phyloP scores from a whole-genome alignment of 2,888 invertebrate species.

The Oscheius sp. region DNA sequence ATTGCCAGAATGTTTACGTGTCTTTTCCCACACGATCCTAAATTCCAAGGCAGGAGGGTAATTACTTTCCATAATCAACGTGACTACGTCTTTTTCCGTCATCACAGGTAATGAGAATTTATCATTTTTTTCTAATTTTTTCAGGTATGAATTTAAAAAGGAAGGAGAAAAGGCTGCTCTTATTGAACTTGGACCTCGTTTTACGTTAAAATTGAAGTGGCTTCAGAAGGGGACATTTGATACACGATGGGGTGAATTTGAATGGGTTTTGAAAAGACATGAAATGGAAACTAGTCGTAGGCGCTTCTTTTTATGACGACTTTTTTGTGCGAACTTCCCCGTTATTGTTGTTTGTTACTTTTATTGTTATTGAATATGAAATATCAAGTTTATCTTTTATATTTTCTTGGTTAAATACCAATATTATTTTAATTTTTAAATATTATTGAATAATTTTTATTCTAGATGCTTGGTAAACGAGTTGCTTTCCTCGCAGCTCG shows the following conservation, averaged over 20 bases:
- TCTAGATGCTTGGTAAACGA: conserved; percentile 31
- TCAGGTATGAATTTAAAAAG: conserved; percentile 84
- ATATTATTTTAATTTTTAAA: not conserved
- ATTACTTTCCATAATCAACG: conserved; percentile 99
- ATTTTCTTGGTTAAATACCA: not conserved
- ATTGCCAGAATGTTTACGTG: conserved; percentile 80
- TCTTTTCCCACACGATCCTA: conserved; percentile 92
- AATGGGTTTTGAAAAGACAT: conserved; percentile 88
- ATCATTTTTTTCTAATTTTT: conserved; percentile 12
- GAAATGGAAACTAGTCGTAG: conserved; percentile 91
- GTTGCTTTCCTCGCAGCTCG: conserved; percentile 17
- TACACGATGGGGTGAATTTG: conserved; percentile 93
- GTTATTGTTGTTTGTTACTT: conserved; percentile 27
- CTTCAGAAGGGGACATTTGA: conserved; percentile 97
- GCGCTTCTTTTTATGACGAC: conserved; percentile 84
- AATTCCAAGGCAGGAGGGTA: conserved; percentile 89
- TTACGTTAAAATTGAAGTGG: conserved; percentile 89
- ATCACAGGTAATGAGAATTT: conserved; percentile 81
- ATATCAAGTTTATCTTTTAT: not conserved
- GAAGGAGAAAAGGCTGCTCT: conserved; percentile 78
- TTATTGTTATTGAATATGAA: conserved; percentile 4
- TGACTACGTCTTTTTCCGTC: conserved; percentile 97
- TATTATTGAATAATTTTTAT: conserved; percentile 24
- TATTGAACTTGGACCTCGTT: conserved; percentile 93
- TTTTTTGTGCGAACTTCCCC: not conserved